phyloP scores from a whole-genome alignment of 2,113 vertebrate genomes.

The zebrafish (Danio rerio) region DNA sequence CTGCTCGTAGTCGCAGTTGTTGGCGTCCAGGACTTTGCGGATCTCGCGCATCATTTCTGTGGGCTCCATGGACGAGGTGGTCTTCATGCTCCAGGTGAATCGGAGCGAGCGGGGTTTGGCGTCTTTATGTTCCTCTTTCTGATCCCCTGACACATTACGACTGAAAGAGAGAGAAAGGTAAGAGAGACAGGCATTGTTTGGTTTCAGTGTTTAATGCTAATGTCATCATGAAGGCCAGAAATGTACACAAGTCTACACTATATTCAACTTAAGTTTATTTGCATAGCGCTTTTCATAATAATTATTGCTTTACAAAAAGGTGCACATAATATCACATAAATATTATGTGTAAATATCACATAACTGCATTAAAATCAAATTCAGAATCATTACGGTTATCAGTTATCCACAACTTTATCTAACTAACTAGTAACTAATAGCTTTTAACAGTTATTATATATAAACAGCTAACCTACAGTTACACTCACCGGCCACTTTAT shows the following conservation, averaged over 20 bases:
- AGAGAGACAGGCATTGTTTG: background rate
- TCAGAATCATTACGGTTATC: too few species aligned
- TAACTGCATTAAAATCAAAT: too few species aligned
- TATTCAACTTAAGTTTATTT: too few species aligned
- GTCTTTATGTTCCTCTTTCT: slow-evolving; percentile 93
- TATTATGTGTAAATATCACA: too few species aligned
- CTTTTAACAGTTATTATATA: too few species aligned
- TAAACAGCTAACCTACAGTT: too few species aligned
- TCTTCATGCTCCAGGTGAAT: slow-evolving; percentile 99
- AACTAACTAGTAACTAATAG: too few species aligned
- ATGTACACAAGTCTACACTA: background rate
- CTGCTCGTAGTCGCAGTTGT: slow-evolving; percentile 98
- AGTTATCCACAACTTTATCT: too few species aligned
- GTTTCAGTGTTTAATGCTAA: background rate
- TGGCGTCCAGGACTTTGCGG: slow-evolving; percentile 96
- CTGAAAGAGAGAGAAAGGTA: slow-evolving; percentile 60
- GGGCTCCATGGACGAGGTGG: slow-evolving; percentile 97
- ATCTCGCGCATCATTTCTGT: slow-evolving; percentile 98
- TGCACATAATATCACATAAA: too few species aligned
- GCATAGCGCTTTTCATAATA: too few species aligned
- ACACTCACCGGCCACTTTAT: too few species aligned
- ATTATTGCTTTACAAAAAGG: too few species aligned
- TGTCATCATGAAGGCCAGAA: background rate
- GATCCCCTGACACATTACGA: slow-evolving; percentile 90
- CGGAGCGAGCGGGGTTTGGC: slow-evolving; percentile 93